Evolutionary conservation across 2,888 invertebrate species (phyloP), one percentile per base, ranked within the genome.

Genomic region (Drosophila hamatofila): DNA sequence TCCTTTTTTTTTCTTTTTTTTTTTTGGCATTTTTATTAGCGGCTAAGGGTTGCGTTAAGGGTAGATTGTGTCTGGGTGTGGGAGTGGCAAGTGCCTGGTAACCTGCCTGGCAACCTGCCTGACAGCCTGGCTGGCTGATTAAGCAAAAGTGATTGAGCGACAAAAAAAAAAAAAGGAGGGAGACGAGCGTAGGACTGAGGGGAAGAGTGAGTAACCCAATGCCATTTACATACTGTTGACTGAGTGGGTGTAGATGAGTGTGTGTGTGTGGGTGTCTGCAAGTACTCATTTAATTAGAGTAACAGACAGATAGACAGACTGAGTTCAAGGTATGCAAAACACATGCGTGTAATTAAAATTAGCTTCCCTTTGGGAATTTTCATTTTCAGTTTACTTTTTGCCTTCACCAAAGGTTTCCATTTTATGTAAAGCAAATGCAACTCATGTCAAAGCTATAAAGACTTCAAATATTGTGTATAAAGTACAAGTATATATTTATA

Each of bases 121-220:
- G 63, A 62, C 72, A 73, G 56, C 67, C 72, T 71, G 56, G 69
- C 72, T 71, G 78, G 76, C 81, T 84, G 84, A 86, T 84, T 83
- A 86, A 75, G 84, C 80, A 77, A 79, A 86, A 79, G 82, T 86
- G 83, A 84, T 82, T 83, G 78, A 82, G 79, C 69, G 79, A 64
- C 77, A 64, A 23, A 23, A 46, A 33, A 39, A 60, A 42, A 35
- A 25, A 35, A 35, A 5, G 1, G 3, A 18, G 11, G 11, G 3
- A 18, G 27, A 18, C 5, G n/a, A 14, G 21, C 7, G 8, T 1
- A 9, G 25, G 25, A 8, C 25, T 1, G 12, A 16, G 42, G n/a
- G 8, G 12, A 25, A 41, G 61, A n/a, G 41, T 33, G 58, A 42
- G 54, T 56, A 57, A 70, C 60, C 48, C 64, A 44, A 62, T 57